Evolutionary conservation across 2,888 invertebrate species (phyloP).

Genomic region (Exocentrus adspersus): DNA sequence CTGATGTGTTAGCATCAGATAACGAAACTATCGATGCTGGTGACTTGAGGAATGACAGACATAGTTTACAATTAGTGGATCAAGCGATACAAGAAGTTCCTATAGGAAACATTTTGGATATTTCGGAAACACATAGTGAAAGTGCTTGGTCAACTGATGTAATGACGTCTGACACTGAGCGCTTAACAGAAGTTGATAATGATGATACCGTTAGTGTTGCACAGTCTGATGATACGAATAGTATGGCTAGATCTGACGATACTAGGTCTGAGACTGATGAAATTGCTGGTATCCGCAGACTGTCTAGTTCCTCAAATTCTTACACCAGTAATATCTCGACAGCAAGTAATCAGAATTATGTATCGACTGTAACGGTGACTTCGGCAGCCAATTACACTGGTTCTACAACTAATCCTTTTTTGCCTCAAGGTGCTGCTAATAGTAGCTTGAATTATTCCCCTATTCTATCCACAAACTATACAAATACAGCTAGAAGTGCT

Average conservation of each 20-base stretch:
- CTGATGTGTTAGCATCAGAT: slow-evolving; percentile 96
- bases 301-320: slow-evolving; percentile 43
- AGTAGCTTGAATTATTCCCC: slow-evolving; percentile 14
- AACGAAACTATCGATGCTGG: slow-evolving; percentile 89
- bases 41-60: slow-evolving; percentile 67
- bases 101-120: slow-evolving; percentile 69
- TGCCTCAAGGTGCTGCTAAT: slow-evolving; percentile 1
- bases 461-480: slow-evolving; percentile 25
- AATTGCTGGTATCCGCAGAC: slow-evolving; percentile 43
- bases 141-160: slow-evolving; percentile 98
- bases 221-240: slow-evolving; percentile 64
- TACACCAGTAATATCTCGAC: slow-evolving; percentile 44
- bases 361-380: slow-evolving; percentile 35
- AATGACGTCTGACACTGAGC: slow-evolving; percentile 89
- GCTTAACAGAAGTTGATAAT: slow-evolving; percentile 84
- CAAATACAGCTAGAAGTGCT: slow-evolving; percentile 21
- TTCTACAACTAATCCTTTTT: slow-evolving; percentile 8
- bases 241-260: slow-evolving; percentile 81
- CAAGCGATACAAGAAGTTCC: slow-evolving; percentile 61
- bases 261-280: slow-evolving; percentile 70
- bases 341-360: slow-evolving; percentile 44
- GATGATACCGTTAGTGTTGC: slow-evolving; percentile 74
- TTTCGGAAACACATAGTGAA: slow-evolving; percentile 93
- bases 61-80: slow-evolving; percentile 54
- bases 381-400: slow-evolving; percentile 8